A percentile compares a stretch with the other conserved stretches of the same genome.
Evolutionary conservation across 2,113 vertebrate species (phyloP).

Genomic region (Cairina moschata): DNA sequence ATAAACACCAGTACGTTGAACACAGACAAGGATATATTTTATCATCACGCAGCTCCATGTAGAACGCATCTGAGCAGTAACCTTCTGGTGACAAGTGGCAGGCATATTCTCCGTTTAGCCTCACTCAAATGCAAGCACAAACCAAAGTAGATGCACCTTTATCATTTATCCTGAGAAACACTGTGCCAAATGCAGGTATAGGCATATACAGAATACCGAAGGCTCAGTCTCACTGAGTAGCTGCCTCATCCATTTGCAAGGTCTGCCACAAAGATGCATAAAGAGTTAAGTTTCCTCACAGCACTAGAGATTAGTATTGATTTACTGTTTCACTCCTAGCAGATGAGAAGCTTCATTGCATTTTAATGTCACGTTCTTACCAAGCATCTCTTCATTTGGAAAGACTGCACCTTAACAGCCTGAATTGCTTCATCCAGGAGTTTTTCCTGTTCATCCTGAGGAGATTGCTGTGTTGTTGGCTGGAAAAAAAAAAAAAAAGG

Average conservation of each 20-base stretch:
- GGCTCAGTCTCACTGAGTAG: not conserved
- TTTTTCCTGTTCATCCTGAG: slow-evolving; percentile 98
- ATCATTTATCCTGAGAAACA: not conserved
- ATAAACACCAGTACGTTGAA: not conserved
- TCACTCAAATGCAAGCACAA: not conserved
- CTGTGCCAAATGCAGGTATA: not conserved
- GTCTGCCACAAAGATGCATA: not conserved
- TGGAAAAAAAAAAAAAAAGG: slow-evolving; percentile 32
- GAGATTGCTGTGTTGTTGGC: slow-evolving; percentile 96
- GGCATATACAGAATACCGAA: not conserved
- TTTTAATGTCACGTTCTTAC: slow-evolving; percentile 74
- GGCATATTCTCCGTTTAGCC: not conserved
- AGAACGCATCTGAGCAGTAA: not conserved
- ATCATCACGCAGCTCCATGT: not conserved
- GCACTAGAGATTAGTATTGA: not conserved
- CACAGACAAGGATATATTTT: not conserved
- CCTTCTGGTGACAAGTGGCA: not conserved
- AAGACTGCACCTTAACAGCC: slow-evolving; percentile 98
- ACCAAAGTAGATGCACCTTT: not conserved
- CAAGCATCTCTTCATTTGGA: slow-evolving; percentile 99
- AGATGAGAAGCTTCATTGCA: not conserved
- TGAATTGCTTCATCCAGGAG: slow-evolving; percentile 98
- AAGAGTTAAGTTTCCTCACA: not conserved
- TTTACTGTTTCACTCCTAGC: not conserved
- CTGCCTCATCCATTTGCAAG: not conserved